Percentiles rank a stretch among this genome's conserved stretches.
Evolutionary conservation across 2,113 vertebrate genomes (phyloP).

Genomic region (Pagrus major): DNA sequence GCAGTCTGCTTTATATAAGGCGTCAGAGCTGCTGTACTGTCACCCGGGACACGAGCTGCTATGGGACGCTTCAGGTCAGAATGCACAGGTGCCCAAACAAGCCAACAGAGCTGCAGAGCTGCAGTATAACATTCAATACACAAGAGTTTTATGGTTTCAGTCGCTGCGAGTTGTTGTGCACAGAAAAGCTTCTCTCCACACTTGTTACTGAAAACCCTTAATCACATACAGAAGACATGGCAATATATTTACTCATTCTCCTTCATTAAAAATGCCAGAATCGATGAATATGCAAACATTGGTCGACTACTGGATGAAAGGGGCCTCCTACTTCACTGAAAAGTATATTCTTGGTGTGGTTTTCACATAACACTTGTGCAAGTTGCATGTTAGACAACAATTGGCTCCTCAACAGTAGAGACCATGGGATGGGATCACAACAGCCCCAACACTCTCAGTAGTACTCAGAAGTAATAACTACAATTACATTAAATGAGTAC

Average conservation of each 20-base stretch:
- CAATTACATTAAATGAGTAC: too few relatives aligned
- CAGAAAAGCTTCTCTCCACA: not conserved
- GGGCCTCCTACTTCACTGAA: not conserved
- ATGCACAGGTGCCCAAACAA: constrained; percentile 76
- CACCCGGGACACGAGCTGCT: constrained; percentile 63
- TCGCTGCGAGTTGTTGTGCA: not conserved
- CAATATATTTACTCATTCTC: too few relatives aligned
- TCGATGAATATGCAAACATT: not conserved
- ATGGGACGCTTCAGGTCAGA: constrained; percentile 46
- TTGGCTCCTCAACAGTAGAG: not conserved
- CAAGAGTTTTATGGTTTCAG: constrained; percentile 6
- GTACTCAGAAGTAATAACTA: too few relatives aligned
- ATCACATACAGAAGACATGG: not conserved
- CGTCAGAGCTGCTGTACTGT: constrained; percentile 47
- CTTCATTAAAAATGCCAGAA: too few relatives aligned
- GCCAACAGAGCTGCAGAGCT: not conserved
- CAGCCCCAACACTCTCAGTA: too few relatives aligned
- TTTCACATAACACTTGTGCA: not conserved
- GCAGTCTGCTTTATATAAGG: constrained; percentile 35
- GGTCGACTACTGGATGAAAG: not conserved
- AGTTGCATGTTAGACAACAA: not conserved
- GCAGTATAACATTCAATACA: not conserved
- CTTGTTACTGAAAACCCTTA: not conserved
- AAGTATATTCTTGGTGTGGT: too few relatives aligned
- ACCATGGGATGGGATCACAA: too few relatives aligned